These are phyloP conservation scores for Danio rerio DNA, from an alignment of 2,113 vertebrate species.

Conservation along the genomic window DNA sequence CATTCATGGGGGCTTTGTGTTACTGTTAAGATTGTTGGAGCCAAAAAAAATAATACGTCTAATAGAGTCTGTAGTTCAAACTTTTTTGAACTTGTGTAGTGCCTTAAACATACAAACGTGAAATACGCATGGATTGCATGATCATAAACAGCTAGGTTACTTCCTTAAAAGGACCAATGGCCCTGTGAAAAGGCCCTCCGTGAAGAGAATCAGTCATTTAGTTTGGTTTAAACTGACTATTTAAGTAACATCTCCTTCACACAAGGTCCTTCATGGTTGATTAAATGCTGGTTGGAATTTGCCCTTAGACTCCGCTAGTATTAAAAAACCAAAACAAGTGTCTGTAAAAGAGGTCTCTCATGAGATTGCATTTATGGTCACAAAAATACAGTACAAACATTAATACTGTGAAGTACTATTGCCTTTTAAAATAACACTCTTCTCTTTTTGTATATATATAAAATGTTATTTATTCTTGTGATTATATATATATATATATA, in stretches of 20 bases:
- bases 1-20: neutral
- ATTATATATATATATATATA: no score
- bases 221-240: neutral
- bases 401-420: neutral
- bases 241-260: neutral
- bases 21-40: slow-evolving; percentile 3
- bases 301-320: neutral
- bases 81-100: neutral
- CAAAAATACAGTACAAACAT: slow-evolving; percentile 6
- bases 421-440: neutral
- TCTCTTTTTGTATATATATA: neutral
- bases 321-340: neutral
- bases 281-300: neutral
- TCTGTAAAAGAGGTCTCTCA: neutral
- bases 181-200: neutral
- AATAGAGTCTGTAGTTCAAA: neutral
- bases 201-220: neutral
- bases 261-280: neutral
- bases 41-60: neutral
- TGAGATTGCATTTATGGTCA: neutral
- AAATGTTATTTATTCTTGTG: no score
- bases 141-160: neutral
- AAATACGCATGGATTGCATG: neutral
- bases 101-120: neutral
- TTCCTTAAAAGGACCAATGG: neutral